Conservation (phyloP, 1,140 invertebrate genomes). For the Antheraea pernyi region DNA sequence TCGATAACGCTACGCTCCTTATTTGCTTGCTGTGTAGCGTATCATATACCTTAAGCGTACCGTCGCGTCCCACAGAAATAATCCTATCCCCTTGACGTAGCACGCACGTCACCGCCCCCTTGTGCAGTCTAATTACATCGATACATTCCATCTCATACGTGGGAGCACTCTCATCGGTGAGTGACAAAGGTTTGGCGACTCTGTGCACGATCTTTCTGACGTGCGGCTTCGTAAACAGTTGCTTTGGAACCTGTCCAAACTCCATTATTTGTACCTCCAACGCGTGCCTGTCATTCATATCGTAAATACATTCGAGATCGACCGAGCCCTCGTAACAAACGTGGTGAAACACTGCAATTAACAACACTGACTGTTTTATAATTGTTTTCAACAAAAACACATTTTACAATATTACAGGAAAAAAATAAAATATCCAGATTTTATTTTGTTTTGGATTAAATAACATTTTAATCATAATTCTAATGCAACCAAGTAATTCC, state of each 20-base stretch:
- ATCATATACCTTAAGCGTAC: slow-evolving; percentile 88
- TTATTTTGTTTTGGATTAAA: too few relatives aligned
- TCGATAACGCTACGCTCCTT: slow-evolving; percentile 85
- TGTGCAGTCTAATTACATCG: slow-evolving; percentile 60
- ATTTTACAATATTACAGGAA: too few relatives aligned
- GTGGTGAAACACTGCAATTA: slow-evolving; percentile 90
- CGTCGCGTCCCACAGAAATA: slow-evolving; percentile 86
- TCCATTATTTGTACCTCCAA: slow-evolving; percentile 95
- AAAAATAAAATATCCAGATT: too few relatives aligned
- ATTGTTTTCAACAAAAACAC: too few relatives aligned
- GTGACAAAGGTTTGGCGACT: slow-evolving; percentile 34
- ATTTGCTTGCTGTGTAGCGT: slow-evolving; percentile 82
- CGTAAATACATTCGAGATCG: slow-evolving; percentile 88
- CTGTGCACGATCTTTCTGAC: slow-evolving; percentile 77
- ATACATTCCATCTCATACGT: slow-evolving; percentile 47
- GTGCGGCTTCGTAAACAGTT: slow-evolving; percentile 90
- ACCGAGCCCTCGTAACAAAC: slow-evolving; percentile 93
- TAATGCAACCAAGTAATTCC: too few relatives aligned
- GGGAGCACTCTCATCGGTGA: not conserved
- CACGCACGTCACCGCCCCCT: slow-evolving; percentile 79
- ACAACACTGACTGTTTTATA: not conserved
- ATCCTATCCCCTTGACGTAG: slow-evolving; percentile 79
- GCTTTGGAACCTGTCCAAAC: slow-evolving; percentile 95
- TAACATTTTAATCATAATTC: too few relatives aligned
- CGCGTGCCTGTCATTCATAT: slow-evolving; percentile 89